Evolutionary conservation across 1,140 invertebrate genomes (phyloP).

Genomic region (Drosophila prosaltans): DNA sequence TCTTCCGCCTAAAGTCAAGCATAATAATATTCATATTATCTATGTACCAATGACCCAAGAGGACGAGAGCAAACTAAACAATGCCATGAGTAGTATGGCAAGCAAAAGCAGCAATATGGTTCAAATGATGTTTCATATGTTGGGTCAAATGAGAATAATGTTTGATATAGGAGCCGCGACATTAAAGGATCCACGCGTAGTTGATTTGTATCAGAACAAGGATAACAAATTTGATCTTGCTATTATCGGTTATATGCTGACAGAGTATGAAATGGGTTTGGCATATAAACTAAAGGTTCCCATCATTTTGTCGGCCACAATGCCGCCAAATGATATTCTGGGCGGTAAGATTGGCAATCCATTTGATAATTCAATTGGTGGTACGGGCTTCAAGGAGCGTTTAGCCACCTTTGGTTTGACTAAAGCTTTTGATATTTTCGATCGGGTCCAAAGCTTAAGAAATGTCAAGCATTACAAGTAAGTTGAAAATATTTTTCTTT

Average conservation of each 20-base stretch:
- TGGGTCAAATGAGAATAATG: constrained; percentile 17
- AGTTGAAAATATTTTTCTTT: background rate
- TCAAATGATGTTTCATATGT: background rate
- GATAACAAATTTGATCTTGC: constrained; percentile 53
- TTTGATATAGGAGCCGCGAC: constrained; percentile 23
- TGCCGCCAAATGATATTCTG: constrained; percentile 14
- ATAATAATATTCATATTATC: constrained; percentile 39
- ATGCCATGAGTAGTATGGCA: constrained; percentile 20
- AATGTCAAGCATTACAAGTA: background rate
- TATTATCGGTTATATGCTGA: constrained; percentile 38
- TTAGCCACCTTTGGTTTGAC: background rate
- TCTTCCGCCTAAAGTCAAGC: constrained; percentile 27
- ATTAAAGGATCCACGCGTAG: constrained; percentile 32
- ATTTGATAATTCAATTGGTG: background rate
- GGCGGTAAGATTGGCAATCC: constrained; percentile 39
- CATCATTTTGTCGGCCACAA: constrained; percentile 15
- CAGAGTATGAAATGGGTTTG: constrained; percentile 42
- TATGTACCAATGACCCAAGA: constrained; percentile 33
- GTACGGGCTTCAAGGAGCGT: constrained; percentile 29
- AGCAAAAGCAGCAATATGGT: constrained; percentile 26
- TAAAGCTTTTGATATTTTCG: background rate
- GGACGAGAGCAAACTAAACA: constrained; percentile 1
- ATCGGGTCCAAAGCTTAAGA: background rate
- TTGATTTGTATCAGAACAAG: constrained; percentile 26
- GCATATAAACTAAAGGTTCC: constrained; percentile 47